Percentiles rank a stretch among this genome's conserved stretches.
phyloP scores from a whole-genome alignment of 2,888 invertebrate genomes.

The Sminthurinus aureus region DNA sequence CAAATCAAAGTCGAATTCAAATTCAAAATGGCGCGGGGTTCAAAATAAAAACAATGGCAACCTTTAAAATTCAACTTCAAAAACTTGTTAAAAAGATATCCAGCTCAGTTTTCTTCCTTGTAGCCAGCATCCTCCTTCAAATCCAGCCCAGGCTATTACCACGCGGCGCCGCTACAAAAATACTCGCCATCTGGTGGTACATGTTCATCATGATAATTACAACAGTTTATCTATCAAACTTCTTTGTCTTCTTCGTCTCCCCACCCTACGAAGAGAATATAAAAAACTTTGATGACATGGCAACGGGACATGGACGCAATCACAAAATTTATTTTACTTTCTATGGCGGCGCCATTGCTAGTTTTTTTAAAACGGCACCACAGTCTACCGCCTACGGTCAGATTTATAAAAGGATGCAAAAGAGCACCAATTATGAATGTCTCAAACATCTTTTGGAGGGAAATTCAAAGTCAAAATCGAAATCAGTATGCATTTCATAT shows the following conservation, averaged over 20 bases:
- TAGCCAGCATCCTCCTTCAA: not conserved
- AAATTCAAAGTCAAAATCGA: no score
- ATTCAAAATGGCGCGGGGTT: no score
- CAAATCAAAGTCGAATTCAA: no score
- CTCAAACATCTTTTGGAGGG: no score
- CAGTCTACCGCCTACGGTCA: no score
- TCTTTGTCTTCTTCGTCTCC: conserved; percentile 8
- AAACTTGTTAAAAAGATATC: not conserved
- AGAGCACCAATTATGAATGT: no score
- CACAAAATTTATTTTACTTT: conserved; percentile 16
- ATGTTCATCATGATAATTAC: not conserved
- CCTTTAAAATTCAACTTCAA: not conserved
- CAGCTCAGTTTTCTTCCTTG: not conserved
- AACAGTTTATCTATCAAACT: not conserved
- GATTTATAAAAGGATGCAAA: no score
- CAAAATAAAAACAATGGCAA: no score
- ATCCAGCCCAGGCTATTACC: not conserved
- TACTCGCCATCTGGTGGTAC: conserved; percentile 2
- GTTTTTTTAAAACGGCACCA: no score
- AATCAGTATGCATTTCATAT: no score
- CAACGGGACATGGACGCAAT: not conserved
- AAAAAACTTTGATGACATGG: not conserved
- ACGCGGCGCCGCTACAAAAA: not conserved
- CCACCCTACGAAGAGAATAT: not conserved
- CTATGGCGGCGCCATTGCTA: not conserved